phyloP scores from a whole-genome alignment of 2,797 vertebrate species.

The Coracias cyanogaster region DNA sequence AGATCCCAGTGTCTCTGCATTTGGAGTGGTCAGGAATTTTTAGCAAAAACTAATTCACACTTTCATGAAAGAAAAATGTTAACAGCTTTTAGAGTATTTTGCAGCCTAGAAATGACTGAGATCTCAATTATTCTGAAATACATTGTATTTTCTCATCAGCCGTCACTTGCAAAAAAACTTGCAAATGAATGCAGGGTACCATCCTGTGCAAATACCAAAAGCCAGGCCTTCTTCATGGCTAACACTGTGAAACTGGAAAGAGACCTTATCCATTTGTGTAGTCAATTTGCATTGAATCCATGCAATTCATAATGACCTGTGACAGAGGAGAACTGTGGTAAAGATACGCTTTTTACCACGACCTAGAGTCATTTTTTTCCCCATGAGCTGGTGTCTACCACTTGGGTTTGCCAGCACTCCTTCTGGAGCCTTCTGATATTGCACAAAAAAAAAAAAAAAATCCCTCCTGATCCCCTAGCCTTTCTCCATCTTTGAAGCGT shows the following conservation, averaged over 20 bases:
- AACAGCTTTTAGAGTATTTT: background rate
- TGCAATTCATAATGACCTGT: accelerated
- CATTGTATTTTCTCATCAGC: background rate
- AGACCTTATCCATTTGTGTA: accelerated
- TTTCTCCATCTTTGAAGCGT: background rate
- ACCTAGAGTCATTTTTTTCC: background rate
- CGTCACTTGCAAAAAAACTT: background rate
- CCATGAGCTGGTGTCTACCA: background rate
- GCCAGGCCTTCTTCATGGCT: accelerated
- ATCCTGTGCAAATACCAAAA: background rate
- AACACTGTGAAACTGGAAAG: background rate
- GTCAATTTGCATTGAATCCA: accelerated
- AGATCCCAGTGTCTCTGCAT: background rate
- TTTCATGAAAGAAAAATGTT: background rate
- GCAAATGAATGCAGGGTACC: background rate
- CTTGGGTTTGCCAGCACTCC: background rate
- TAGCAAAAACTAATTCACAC: background rate
- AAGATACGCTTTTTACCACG: background rate
- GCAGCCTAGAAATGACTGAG: background rate
- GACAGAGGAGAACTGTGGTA: background rate
- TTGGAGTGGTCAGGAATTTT: background rate
- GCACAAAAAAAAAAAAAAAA: background rate
- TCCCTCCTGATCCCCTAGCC: background rate
- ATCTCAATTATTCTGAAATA: background rate
- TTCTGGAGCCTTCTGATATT: background rate